Conservation (phyloP, 2,888 invertebrate genomes). For the Flexamia atlantica region DNA sequence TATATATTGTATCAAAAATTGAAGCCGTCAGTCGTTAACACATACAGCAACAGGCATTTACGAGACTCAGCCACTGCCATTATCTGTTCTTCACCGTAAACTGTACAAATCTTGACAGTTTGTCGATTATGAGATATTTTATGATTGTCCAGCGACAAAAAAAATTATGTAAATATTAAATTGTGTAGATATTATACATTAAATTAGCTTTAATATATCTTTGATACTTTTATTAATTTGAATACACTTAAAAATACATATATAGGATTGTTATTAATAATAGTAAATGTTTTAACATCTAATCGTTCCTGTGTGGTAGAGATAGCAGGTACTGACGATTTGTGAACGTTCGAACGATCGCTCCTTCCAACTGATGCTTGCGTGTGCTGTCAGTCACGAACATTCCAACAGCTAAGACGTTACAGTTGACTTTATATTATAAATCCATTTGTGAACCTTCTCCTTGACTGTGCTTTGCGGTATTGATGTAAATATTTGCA, state of each 20-base stretch:
- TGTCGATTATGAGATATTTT: slow-evolving; percentile 50
- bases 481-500: slow-evolving; percentile 51
- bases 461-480: slow-evolving; percentile 55
- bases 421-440: slow-evolving; percentile 9
- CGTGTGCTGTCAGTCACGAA: slow-evolving; percentile 23
- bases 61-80: slow-evolving; percentile 48
- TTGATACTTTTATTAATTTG: slow-evolving; percentile 60
- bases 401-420: neutral
- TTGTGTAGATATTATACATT: slow-evolving; percentile 53
- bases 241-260: slow-evolving; percentile 43
- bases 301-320: slow-evolving; percentile 48
- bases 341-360: neutral
- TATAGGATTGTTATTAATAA: slow-evolving; percentile 53
- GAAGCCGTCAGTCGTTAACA: neutral
- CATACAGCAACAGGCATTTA: slow-evolving; percentile 39
- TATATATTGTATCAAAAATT: neutral
- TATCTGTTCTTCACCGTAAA: slow-evolving; percentile 49
- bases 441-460: slow-evolving; percentile 32
- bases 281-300: slow-evolving; percentile 52
- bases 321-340: slow-evolving; percentile 23
- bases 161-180: slow-evolving; percentile 43
- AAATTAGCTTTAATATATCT: slow-evolving; percentile 59
- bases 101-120: slow-evolving; percentile 56
- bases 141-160: slow-evolving; percentile 48
- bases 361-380: slow-evolving; percentile 34